phyloP scores from a whole-genome alignment of 2,113 vertebrate genomes.

The Thalassarche chlororhynchos region DNA sequence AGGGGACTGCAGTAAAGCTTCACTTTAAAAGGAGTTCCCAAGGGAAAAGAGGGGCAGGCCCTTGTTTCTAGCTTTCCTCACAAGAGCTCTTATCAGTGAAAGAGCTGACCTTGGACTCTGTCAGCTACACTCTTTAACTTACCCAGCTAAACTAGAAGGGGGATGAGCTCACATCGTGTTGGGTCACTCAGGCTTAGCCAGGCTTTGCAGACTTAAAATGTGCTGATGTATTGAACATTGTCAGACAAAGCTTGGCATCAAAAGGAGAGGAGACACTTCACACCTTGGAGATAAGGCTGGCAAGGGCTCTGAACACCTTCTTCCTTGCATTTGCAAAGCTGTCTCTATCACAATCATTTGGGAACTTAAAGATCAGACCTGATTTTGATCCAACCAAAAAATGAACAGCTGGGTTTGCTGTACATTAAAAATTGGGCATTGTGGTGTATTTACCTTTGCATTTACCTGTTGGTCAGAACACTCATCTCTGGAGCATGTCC shows the following conservation, averaged over 20 bases:
- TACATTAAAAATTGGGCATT: neutral
- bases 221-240: neutral
- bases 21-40: neutral
- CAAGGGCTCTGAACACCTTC: neutral
- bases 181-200: neutral
- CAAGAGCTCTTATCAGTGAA: neutral
- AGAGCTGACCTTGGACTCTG: neutral
- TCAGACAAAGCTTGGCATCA: neutral
- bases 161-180: accelerated
- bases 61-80: neutral
- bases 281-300: neutral
- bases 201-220: neutral
- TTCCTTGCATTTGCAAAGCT: neutral
- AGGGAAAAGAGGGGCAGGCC: neutral
- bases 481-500: neutral
- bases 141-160: neutral
- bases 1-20: neutral
- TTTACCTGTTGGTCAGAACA: neutral
- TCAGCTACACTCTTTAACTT: neutral
- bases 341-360: neutral
- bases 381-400: neutral
- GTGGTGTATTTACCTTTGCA: neutral
- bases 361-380: neutral
- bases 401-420: accelerated
- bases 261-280: neutral